A percentile compares a stretch with the other conserved stretches of the same genome.
phyloP scores from a whole-genome alignment of 23 tunicate species.

The Ascidia mentula region DNA sequence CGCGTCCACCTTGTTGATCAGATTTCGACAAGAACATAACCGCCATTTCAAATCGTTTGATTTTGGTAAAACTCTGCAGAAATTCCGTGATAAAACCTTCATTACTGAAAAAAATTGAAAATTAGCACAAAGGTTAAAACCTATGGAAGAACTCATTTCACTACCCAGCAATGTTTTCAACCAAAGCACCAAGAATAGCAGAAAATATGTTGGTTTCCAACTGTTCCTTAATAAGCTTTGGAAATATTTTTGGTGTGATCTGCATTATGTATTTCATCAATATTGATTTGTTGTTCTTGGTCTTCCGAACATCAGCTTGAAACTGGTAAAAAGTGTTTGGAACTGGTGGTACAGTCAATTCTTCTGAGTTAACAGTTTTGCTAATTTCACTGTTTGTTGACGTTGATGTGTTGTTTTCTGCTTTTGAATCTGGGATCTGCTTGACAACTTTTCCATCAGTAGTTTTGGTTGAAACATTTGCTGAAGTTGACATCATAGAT shows the following conservation, averaged over 20 bases:
- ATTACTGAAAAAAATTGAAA: constrained; percentile 8
- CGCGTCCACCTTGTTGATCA: constrained; percentile 27
- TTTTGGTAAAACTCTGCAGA: constrained; percentile 26
- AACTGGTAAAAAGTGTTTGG: constrained; percentile 79
- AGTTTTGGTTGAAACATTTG: not conserved
- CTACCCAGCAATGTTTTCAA: constrained; percentile 3
- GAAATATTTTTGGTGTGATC: constrained; percentile 26
- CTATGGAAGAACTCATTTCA: not conserved
- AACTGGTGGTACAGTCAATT: constrained; percentile 25
- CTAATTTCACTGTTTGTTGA: not conserved
- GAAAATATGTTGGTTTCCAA: constrained; percentile 58
- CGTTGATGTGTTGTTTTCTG: not conserved
- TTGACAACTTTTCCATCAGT: not conserved
- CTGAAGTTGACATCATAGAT: no score
- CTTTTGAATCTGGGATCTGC: not conserved
- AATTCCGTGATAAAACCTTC: constrained; percentile 36
- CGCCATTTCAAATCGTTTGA: constrained; percentile 66
- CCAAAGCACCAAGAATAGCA: constrained; percentile 31
- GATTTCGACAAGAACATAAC: constrained; percentile 61
- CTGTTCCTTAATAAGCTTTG: constrained; percentile 64
- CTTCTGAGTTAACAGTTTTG: not conserved
- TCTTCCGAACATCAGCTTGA: constrained; percentile 58
- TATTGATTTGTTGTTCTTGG: not conserved
- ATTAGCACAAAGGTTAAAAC: not conserved
- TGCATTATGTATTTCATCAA: constrained; percentile 39